Conservation (phyloP, 2,113 vertebrate species). For the Vulpes lagopus region DNA sequence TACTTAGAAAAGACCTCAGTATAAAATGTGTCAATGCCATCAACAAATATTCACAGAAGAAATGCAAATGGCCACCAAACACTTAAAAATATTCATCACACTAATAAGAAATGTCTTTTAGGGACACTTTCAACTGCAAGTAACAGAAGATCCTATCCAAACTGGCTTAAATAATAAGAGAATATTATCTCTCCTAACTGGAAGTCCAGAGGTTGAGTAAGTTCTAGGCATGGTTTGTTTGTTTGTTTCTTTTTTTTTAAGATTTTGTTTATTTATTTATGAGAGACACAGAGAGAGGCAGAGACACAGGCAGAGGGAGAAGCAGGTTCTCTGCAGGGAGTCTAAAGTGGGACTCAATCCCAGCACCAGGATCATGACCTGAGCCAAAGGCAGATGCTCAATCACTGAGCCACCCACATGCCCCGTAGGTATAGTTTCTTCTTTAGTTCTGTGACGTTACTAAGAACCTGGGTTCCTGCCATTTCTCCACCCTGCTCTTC, state of each 20-base stretch:
- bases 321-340: too few species aligned
- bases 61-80: conserved; percentile 26
- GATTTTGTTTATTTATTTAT: too few species aligned
- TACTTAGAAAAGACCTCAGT: conserved; percentile 48
- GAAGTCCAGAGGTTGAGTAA: neutral
- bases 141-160: conserved; percentile 19
- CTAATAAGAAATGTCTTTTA: conserved; percentile 31
- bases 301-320: too few species aligned
- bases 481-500: neutral
- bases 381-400: too few species aligned
- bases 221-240: neutral
- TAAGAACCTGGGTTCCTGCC: neutral
- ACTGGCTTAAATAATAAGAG: neutral
- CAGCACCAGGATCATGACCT: too few species aligned
- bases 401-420: too few species aligned
- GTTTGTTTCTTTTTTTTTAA: too few species aligned
- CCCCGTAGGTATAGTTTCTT: neutral
- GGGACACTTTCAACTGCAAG: conserved; percentile 24
- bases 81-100: conserved; percentile 7
- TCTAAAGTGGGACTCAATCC: too few species aligned
- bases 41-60: conserved; percentile 41
- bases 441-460: neutral
- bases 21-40: conserved; percentile 49
- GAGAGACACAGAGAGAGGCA: too few species aligned
- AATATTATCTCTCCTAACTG: conserved; percentile 5